Base-by-base conservation (phyloP, 2,797 vertebrate species). In the Todus mexicanus region DNA sequence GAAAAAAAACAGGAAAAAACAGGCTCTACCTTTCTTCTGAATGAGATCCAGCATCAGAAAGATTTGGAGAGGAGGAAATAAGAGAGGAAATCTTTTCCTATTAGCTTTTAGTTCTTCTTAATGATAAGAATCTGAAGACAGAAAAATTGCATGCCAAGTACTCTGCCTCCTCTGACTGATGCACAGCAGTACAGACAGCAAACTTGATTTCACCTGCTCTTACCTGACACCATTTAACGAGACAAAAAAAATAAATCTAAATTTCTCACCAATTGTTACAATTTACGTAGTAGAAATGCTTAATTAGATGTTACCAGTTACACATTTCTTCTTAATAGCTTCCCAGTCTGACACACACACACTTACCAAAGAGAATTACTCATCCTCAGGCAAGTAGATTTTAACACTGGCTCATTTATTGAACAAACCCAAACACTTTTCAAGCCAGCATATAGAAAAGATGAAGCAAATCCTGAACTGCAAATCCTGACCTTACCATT, bases 71-170 rank as follows among this genome's bases (percentile, higher is more conserved):
- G 84, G 81, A 95, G 81, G 78, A 92, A 92, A 74, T 84, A 82
- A 92, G 77, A 94, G 86, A 93, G 90, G 84, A 79, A 92, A 87
- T 77, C 71, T 95, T 89, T 90, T 93, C 81, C 71, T 93, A 64
- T 76, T 89, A 77, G 77, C 68, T 92, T 94, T 92, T 92, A 93
- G 86, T 84, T 95, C 86, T 93, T 95, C 94, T 93, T 63, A 89
- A 84, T 43, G 47, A 69, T 80, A 92, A 90, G 84, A 95, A 94
- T 71, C 84, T 94, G 68, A 94, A 94, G 93, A 92, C 64, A 94
- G 93, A 93, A 84, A 77, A 89, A 92, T 38, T 43, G 70, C 70
- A 77, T 48, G 92, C 94, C 83, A 53, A 90, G 83, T 75, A 57
- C 90, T 75, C 90, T 63, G 90, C 63, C 95, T 90, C 73, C 84